These are phyloP conservation scores for Glandiceps talaboti DNA, from an alignment of 53 echinoderm and acorn worm genomes.

Conservation along the genomic window DNA sequence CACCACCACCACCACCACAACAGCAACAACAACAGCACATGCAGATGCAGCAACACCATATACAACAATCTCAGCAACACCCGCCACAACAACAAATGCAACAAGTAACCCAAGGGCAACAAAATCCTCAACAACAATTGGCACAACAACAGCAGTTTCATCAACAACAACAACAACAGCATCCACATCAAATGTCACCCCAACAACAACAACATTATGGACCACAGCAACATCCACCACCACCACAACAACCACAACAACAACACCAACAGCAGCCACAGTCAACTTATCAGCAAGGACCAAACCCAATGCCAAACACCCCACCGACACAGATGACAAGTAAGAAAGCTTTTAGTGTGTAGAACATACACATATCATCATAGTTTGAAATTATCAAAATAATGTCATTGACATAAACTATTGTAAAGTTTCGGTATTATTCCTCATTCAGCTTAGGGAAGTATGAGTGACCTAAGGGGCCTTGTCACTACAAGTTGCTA, in stretches of 20 bases:
- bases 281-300: neutral
- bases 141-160: neutral
- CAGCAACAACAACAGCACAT: constrained; percentile 8
- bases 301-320: neutral
- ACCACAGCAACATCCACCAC: no score
- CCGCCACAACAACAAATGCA: neutral
- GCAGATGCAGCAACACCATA: neutral
- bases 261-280: neutral
- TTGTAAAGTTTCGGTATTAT: no score
- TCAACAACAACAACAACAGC: neutral
- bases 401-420: no score
- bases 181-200: neutral
- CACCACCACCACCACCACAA: constrained; percentile 8
- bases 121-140: neutral
- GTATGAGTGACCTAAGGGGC: no score
- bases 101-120: no score
- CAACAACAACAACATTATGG: neutral
- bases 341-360: neutral
- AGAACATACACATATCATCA: no score
- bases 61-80: neutral
- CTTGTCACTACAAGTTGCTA: no score
- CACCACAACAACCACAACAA: neutral
- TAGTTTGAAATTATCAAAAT: no score
- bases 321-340: neutral
- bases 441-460: no score